Evolutionary conservation across 53 echinoderm and acorn worm genomes (phyloP), one percentile per base, ranked within the genome.

Genomic region (Temnopleurus reevesii): DNA sequence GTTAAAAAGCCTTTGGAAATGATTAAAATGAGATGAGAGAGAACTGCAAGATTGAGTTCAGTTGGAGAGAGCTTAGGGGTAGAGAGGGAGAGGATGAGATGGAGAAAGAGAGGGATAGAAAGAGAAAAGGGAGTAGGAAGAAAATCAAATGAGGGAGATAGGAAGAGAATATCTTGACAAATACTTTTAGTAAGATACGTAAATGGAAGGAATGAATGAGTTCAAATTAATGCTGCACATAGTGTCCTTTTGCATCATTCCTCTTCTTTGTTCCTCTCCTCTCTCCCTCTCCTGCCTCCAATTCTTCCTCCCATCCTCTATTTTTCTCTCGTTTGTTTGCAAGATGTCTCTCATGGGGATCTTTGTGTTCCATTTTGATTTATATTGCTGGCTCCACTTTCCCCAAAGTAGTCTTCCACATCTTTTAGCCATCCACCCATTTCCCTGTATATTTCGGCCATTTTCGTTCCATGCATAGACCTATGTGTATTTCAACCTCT

Each of bases 321-420:
- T 31, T 56, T 59, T 17, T 55, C 83, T 17, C 55, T 81, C 81
- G 17, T 56, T 83, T 83, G 57, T 83, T 49, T 56, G 83, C 56
- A 23, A 49, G 55, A 6, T 47, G 55, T 35, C 21, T 23, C 83
- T 83, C 83, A 21, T 83, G 83, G 83, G 83, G 41, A n/a, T 26
- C 19, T 56, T 4, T 34, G 55, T 3, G 57, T 55, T 83, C 83
- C 54, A 55, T n/a, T 83, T 56, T 83, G 83, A 83, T 83, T 83
- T 83, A 83, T 55, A 23, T 55, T 83, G 53, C 49, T 5, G 29
- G 79, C 79, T 79, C 49, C 27, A 26, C 83, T 56, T 83, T 83
- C 83, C 51, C 3, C 54, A 47, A 53, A 27, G 18, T 17, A 19
- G 36, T 21, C 36, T 38, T 56, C 83, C 51, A 55, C 79, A 46